Percentiles rank a stretch among this genome's conserved stretches.
Conservation (phyloP, 1,140 invertebrate species). For the Drosophila miranda region DNA sequence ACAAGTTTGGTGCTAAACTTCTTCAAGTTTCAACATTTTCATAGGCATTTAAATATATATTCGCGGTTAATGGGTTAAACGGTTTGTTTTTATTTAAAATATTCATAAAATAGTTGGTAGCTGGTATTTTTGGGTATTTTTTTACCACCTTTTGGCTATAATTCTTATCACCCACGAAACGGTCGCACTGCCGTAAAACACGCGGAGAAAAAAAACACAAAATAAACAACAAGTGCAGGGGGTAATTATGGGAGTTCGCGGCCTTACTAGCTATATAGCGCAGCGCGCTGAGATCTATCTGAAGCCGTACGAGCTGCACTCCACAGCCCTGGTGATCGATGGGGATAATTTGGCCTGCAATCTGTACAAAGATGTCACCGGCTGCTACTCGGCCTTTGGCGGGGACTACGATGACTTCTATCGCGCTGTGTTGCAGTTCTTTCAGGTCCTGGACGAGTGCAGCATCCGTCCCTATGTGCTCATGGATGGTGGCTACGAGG, state of each 20-base stretch:
- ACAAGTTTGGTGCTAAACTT: too few species aligned
- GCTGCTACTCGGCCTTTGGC: conserved; percentile 88
- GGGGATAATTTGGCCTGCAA: conserved; percentile 90
- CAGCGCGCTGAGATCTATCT: conserved; percentile 87
- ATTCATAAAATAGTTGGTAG: too few species aligned
- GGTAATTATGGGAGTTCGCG: conserved; percentile 89
- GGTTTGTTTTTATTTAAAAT: too few species aligned
- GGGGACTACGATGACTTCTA: conserved; percentile 93
- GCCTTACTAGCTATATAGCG: conserved; percentile 91
- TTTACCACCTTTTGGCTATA: too few species aligned
- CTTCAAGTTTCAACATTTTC: too few species aligned
- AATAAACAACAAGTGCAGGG: conserved; percentile 9
- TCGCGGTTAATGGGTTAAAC: too few species aligned
- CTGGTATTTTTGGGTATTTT: too few species aligned
- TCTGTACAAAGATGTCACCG: conserved; percentile 86
- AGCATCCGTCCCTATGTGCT: conserved; percentile 89
- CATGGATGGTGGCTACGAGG: conserved; percentile 92
- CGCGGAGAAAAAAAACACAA: conserved; percentile 50
- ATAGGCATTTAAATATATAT: too few species aligned
- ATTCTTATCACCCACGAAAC: too few species aligned
- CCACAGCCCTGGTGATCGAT: conserved; percentile 90
- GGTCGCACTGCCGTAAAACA: conserved; percentile 30
- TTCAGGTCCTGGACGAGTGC: conserved; percentile 88
- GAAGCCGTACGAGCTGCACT: conserved; percentile 86
- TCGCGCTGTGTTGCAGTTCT: conserved; percentile 86